Conservation (phyloP, 2,888 invertebrate species). For the Disparrhopalites patrizii region DNA sequence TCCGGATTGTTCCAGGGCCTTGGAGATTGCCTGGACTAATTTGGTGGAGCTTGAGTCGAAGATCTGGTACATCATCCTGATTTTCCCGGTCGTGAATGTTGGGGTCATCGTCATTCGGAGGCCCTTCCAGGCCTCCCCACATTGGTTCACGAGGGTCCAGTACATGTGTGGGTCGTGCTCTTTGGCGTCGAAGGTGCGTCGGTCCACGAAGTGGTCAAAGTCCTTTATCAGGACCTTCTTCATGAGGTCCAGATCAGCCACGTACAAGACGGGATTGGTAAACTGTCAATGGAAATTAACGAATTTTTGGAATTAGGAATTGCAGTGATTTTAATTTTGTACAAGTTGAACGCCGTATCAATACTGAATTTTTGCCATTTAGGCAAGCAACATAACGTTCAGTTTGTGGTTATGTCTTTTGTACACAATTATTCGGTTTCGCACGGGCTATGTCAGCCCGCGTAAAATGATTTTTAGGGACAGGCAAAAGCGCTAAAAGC, state of each 20-base stretch:
- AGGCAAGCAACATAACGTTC: too few relatives aligned
- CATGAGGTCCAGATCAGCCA: slow-evolving; percentile 15
- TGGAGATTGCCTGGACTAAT: not conserved
- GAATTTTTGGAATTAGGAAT: too few relatives aligned
- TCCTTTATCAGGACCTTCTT: slow-evolving; percentile 20
- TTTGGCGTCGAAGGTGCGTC: not conserved
- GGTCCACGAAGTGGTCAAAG: slow-evolving; percentile 16
- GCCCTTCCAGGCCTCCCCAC: slow-evolving; percentile 14
- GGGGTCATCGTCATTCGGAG: slow-evolving; percentile 8
- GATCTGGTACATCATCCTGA: slow-evolving; percentile 2
- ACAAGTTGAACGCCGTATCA: too few relatives aligned
- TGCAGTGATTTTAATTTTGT: too few relatives aligned
- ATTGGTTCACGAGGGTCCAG: not conserved
- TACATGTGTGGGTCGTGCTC: slow-evolving; percentile 16
- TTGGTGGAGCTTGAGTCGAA: slow-evolving; percentile 4
- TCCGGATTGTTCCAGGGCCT: not conserved
- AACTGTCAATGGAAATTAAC: not conserved
- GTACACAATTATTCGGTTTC: too few relatives aligned
- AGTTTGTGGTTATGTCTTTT: too few relatives aligned
- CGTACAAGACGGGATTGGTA: slow-evolving; percentile 1
- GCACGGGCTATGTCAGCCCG: too few relatives aligned
- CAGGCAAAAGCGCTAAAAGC: too few relatives aligned
- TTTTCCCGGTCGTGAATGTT: slow-evolving; percentile 14
- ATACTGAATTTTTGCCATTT: too few relatives aligned
- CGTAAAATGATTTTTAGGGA: too few relatives aligned